Percentiles rank a stretch among this genome's conserved stretches.
Conservation (phyloP, 92 coral and sea anemone genomes). For the Pocillopora meandrina region DNA sequence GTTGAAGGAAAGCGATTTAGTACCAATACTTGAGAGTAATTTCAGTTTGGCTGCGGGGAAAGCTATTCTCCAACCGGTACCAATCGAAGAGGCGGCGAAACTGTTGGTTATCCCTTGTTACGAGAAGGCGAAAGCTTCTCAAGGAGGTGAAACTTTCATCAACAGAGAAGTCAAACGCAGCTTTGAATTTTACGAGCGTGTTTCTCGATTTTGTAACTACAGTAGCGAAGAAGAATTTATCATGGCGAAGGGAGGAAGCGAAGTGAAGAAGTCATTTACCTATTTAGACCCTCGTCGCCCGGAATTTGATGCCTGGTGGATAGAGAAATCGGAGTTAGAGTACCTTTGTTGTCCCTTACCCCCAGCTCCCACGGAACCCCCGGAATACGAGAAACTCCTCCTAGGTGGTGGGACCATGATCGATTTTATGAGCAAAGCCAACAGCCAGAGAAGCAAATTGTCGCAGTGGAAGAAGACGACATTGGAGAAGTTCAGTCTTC, state of each 20-base stretch:
- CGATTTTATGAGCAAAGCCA: conserved; percentile 32
- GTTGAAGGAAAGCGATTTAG: conserved; percentile 52
- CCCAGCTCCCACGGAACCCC: conserved; percentile 15
- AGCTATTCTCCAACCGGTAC: conserved; percentile 42
- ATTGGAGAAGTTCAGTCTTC: conserved; percentile 32
- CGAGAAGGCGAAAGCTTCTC: conserved; percentile 53
- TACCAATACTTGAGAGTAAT: conserved; percentile 39
- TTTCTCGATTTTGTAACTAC: conserved; percentile 34
- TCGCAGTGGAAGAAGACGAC: conserved; percentile 44
- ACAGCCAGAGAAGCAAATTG: conserved; percentile 14
- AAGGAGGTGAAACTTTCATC: conserved; percentile 9
- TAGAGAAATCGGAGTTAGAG: conserved; percentile 58
- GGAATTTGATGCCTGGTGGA: conserved; percentile 75
- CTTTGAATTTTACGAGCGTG: conserved; percentile 57
- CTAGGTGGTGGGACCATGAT: conserved; percentile 21
- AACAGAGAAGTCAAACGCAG: conserved; percentile 43
- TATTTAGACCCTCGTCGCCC: conserved; percentile 49
- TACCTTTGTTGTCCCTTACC: conserved; percentile 44
- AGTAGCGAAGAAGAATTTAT: conserved; percentile 50
- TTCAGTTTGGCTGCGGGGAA: conserved; percentile 40
- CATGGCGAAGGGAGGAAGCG: conserved; percentile 46
- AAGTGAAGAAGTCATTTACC: conserved; percentile 32
- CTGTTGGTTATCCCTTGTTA: conserved; percentile 53
- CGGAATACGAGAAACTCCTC: conserved; percentile 13
- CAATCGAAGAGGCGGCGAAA: conserved; percentile 67